Percentiles rank a stretch among this genome's conserved stretches.
phyloP scores from a whole-genome alignment of 2,797 vertebrate species.

The Psittacula derbiana region DNA sequence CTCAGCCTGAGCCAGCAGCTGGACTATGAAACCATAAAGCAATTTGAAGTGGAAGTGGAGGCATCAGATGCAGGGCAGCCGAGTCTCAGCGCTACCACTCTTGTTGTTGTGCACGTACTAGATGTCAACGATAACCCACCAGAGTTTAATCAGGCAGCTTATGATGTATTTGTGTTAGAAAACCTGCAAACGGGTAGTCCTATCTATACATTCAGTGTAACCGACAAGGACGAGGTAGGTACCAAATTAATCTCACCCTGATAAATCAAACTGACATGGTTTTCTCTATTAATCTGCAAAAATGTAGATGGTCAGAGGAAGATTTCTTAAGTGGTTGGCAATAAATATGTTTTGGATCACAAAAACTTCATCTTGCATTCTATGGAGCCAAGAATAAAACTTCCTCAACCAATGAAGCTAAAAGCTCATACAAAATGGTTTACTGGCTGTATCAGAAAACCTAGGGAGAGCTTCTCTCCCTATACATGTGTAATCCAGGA shows the following conservation, averaged over 20 bases:
- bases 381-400: background rate
- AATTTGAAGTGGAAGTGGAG: slow-evolving; percentile 71
- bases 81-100: background rate
- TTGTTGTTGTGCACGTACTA: slow-evolving; percentile 69
- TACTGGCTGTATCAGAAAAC: background rate
- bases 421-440: background rate
- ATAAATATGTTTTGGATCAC: background rate
- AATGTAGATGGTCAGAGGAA: background rate
- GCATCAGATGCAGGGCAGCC: slow-evolving; percentile 77
- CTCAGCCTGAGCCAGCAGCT: slow-evolving; percentile 68
- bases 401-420: background rate
- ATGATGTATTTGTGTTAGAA: slow-evolving; percentile 70
- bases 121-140: slow-evolving; percentile 80
- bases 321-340: background rate
- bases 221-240: slow-evolving; percentile 78
- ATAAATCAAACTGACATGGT: background rate
- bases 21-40: slow-evolving; percentile 71
- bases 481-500: background rate
- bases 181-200: slow-evolving; percentile 72
- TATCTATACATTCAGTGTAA: slow-evolving; percentile 71
- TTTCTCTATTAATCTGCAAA: background rate
- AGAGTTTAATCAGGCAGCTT: slow-evolving; percentile 70
- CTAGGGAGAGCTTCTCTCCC: background rate
- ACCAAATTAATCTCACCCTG: background rate
- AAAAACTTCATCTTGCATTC: background rate